Base-by-base conservation (phyloP, 2,113 vertebrate species). In the human region DNA sequence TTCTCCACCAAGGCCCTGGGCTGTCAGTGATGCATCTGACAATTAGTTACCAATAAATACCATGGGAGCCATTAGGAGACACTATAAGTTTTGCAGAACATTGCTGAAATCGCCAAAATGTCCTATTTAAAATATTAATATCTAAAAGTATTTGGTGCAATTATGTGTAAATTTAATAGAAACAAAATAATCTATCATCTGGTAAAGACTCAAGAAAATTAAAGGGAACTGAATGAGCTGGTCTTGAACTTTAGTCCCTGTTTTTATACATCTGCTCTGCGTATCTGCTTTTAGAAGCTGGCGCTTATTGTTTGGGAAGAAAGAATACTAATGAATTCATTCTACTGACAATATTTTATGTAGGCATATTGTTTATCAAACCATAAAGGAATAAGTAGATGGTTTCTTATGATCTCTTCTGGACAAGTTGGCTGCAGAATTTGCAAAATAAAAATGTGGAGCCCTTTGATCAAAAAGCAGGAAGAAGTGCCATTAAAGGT, bases 351-450 rank as follows among this genome's bases (percentile, higher is more conserved):
- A 35, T 4, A 6, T 35, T 81, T 95, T 64, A 72, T 72, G 38
- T 83, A 90, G 97, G 57, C 57, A 38, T n/a, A 70, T 95, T 23
- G 32, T 84, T 68, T 96, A 79, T 84, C 90, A 93, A 35, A 35
- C 64, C 30, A 2, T 8, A 88, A 45, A 81, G n/a, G 61, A 57
- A 89, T 30, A 59, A 90, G 90, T 70, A 52, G 76, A 66, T 76
- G 76, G 27, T 66, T 68, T 87, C 83, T 91, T 75, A 68, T 32
- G 89, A 43, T 88, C 57, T 92, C 61, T 93, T 76, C 27, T 32
- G 10, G 75, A 72, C 16, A 92, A 95, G 32, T 23, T 43, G 22
- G 17, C 32, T 61, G 27, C 45, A 57, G 72, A 96, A 92, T 90
- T 55, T 94, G 11, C 78, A 52, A 92, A 96, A 59, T 81, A 18